Base-by-base conservation (phyloP, 1,140 invertebrate species). In the Plectrocnemia conspersa region DNA sequence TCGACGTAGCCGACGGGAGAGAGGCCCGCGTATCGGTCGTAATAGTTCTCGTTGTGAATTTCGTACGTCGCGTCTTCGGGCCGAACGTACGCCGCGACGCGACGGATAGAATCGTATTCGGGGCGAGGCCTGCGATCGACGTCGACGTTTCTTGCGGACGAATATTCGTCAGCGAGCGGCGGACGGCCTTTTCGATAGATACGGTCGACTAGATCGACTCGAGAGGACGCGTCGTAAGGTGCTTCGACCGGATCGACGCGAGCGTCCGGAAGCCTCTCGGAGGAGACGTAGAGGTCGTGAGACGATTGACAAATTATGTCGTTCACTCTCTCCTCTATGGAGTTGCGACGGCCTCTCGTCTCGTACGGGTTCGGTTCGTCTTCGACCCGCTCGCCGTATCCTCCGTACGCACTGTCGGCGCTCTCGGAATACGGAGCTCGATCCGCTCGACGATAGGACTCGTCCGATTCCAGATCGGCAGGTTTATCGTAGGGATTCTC, bases 391-490 rank as follows among this genome's bases (percentile, higher is more conserved):
- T 58, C 59, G 10, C 13, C 45, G 16, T 42, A 59, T 6, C 61
- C 61, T 15, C 58, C 58, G 36, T 63, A 62, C 38, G 60, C 56
- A 35, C 57, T 62, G 21, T 62, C 60, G 46, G 68, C 71, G 33
- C 59, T 62, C 45, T 74, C 73, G 56, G 68, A 64, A 64, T 76
- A 76, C 22, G 75, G 53, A 38, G 71, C 65, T 66, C 74, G 74
- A 48, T 76, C 74, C 7, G 74, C 68, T 66, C 72, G 72, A 66
- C 72, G 74, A 47, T 75, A 75, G 7, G 71, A 73, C 67, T 72
- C 71, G 18, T 70, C 58, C 21, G 70, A 68, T 54, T 67, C 64
- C 52, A 68, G 66, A 41, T 66, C 63, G 62, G 25, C 10, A 6
- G 47, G 22, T 15, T 52, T 29, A 19, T 53, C 54, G 24, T 53